Conservation (phyloP, 2,888 invertebrate genomes). For the Cheilosia grossa region DNA sequence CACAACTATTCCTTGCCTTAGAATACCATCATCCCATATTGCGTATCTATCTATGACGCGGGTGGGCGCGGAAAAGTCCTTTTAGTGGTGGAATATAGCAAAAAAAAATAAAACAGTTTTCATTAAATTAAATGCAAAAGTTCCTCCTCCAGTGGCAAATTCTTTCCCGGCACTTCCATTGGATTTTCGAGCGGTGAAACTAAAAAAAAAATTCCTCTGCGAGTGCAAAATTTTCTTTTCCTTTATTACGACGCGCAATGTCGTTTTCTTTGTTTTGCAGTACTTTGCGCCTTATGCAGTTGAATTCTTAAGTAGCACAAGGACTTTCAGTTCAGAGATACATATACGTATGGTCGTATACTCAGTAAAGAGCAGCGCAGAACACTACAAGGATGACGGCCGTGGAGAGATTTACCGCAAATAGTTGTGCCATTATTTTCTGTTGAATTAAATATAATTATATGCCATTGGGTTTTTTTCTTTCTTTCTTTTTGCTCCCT, state of each 20-base stretch:
- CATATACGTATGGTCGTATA: not conserved
- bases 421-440: slow-evolving; percentile 72
- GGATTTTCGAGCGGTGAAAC: slow-evolving; percentile 27
- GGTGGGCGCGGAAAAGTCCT: slow-evolving; percentile 13
- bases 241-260: slow-evolving; percentile 48
- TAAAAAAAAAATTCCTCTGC: slow-evolving; percentile 7
- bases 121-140: slow-evolving; percentile 72
- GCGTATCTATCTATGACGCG: not conserved
- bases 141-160: slow-evolving; percentile 34
- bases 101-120: slow-evolving; percentile 38
- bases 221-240: slow-evolving; percentile 54
- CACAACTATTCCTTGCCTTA: slow-evolving; percentile 21
- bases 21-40: slow-evolving; percentile 8
- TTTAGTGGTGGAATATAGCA: slow-evolving; percentile 24
- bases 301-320: slow-evolving; percentile 72
- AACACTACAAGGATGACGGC: not conserved
- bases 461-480: slow-evolving; percentile 64
- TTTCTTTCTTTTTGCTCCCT: slow-evolving; percentile 12
- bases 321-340: slow-evolving; percentile 47
- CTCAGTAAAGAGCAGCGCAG: slow-evolving; percentile 13
- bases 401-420: slow-evolving; percentile 63
- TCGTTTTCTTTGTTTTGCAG: slow-evolving; percentile 56
- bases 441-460: slow-evolving; percentile 75
- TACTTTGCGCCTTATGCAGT: slow-evolving; percentile 69
- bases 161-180: slow-evolving; percentile 44